Percentiles rank a stretch among this genome's conserved stretches.
Conservation (phyloP, 2,797 vertebrate genomes). For the Parambassis ranga region DNA sequence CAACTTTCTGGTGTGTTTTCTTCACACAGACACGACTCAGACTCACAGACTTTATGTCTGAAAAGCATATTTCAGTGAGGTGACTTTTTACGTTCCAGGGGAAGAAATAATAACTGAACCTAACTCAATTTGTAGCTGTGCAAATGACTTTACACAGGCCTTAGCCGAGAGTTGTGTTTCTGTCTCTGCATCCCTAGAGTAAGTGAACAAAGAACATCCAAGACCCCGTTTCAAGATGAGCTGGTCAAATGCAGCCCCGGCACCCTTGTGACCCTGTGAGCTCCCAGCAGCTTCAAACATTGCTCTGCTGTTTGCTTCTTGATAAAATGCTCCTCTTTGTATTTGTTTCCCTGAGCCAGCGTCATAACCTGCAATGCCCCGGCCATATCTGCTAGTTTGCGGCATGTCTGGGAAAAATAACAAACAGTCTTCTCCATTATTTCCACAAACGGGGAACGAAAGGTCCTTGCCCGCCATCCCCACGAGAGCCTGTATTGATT, state of each 20-base stretch:
- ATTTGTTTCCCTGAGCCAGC: constrained; percentile 76
- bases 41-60: constrained; percentile 17
- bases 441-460: constrained; percentile 82
- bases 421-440: constrained; percentile 84
- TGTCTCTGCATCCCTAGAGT: constrained; percentile 47
- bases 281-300: constrained; percentile 72
- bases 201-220: constrained; percentile 70
- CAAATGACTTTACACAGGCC: constrained; percentile 53
- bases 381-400: constrained; percentile 82
- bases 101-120: constrained; percentile 52
- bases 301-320: constrained; percentile 74
- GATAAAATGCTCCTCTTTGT: constrained; percentile 78
- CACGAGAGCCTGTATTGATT: constrained; percentile 84
- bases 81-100: constrained; percentile 36
- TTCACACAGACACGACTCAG: neutral
- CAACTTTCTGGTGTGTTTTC: neutral
- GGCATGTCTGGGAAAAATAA: constrained; percentile 81
- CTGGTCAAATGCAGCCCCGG: constrained; percentile 72
- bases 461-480: constrained; percentile 81
- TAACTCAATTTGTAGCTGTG: constrained; percentile 50
- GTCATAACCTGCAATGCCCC: constrained; percentile 80
- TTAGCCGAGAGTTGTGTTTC: constrained; percentile 46
- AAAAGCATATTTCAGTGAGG: constrained; percentile 38
- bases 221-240: constrained; percentile 73
- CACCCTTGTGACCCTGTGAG: constrained; percentile 64